These are phyloP conservation scores for Erythrocercus mccallii DNA, from an alignment of 2,113 vertebrate species.

Conservation along the genomic window DNA sequence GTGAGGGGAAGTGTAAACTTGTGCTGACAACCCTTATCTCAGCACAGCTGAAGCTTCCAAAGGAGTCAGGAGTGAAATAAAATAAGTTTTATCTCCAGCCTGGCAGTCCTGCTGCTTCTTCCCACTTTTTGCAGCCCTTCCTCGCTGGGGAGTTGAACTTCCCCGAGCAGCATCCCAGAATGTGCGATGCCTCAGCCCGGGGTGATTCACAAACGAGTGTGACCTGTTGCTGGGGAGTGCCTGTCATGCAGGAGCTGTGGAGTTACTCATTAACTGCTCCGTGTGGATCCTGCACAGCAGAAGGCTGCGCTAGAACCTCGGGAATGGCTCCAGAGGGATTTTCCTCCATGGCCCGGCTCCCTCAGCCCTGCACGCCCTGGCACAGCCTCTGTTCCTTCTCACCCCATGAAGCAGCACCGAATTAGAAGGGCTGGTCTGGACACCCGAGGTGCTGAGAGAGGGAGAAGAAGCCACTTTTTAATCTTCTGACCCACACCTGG, in stretches of 20 bases:
- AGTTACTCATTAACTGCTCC: constrained; percentile 33
- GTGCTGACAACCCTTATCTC: neutral
- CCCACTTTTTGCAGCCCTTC: neutral
- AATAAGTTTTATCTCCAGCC: fast-evolving
- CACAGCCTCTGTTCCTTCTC: neutral
- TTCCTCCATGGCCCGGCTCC: fast-evolving
- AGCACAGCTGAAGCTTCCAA: neutral
- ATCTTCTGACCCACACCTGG: neutral
- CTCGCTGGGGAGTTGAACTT: neutral
- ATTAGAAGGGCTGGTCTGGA: neutral
- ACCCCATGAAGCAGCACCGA: neutral
- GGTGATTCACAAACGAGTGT: constrained; percentile 37
- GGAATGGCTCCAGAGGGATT: neutral
- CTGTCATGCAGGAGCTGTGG: neutral
- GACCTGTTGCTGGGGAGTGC: constrained; percentile 33
- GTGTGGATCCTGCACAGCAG: fast-evolving
- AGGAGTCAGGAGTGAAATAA: neutral
- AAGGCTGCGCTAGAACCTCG: neutral
- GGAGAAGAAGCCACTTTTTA: neutral
- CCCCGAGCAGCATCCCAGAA: fast-evolving
- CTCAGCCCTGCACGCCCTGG: fast-evolving
- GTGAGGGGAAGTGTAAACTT: neutral
- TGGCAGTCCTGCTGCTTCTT: neutral
- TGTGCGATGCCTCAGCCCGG: neutral
- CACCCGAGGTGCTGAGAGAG: neutral